phyloP scores from a whole-genome alignment of 2,888 invertebrate species.

The Cryptophagus acutangulus region DNA sequence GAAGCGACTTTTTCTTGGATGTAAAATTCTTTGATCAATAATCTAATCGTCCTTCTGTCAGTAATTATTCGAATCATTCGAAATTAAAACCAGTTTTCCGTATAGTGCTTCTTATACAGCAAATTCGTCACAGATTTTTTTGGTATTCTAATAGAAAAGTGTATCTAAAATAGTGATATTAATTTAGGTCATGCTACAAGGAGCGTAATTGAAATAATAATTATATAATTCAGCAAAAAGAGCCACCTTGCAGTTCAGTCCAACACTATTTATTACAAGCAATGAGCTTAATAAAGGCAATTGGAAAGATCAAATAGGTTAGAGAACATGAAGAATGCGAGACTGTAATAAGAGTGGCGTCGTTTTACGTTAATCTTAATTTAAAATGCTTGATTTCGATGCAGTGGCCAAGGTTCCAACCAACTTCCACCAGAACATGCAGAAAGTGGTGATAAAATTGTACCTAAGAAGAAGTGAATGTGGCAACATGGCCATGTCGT shows the following conservation, averaged over 20 bases:
- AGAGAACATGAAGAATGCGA: slow-evolving; percentile 39
- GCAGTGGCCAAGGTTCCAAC: slow-evolving; percentile 3
- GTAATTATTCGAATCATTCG: too few species aligned
- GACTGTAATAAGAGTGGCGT: slow-evolving; percentile 44
- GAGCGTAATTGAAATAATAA: slow-evolving; percentile 6
- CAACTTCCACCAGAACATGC: background rate
- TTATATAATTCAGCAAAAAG: slow-evolving; percentile 5
- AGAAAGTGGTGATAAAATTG: background rate
- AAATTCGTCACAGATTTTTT: too few species aligned
- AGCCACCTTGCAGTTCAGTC: slow-evolving; percentile 29
- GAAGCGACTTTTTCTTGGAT: too few species aligned
- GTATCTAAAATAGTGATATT: too few species aligned
- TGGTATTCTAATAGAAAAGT: too few species aligned
- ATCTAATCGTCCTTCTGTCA: too few species aligned
- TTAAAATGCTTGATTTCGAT: slow-evolving; percentile 25
- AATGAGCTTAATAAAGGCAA: slow-evolving; percentile 38
- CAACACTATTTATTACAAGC: slow-evolving; percentile 33
- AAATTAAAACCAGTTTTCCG: too few species aligned
- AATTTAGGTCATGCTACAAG: slow-evolving; percentile 6
- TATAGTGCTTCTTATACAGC: too few species aligned
- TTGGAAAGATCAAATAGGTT: slow-evolving; percentile 43
- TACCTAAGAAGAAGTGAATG: slow-evolving; percentile 5
- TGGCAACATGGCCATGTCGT: slow-evolving; percentile 35
- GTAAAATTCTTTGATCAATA: too few species aligned
- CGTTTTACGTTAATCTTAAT: slow-evolving; percentile 34